Evolutionary conservation across 2,888 invertebrate species (phyloP), one percentile per base, ranked within the genome.

Genomic region (Baronia brevicornis): DNA sequence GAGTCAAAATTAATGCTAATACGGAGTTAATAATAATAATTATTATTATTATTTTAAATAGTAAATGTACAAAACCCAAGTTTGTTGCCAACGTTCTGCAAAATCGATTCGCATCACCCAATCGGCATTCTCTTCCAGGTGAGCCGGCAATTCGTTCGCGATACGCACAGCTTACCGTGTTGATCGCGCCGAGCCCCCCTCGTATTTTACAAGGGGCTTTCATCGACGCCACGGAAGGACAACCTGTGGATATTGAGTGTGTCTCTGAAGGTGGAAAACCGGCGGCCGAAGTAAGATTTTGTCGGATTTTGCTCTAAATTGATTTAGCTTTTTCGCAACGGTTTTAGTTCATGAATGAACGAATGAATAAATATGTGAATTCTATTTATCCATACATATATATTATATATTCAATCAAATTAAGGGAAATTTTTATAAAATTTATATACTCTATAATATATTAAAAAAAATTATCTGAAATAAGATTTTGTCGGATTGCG

Each of bases 251-350:
- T 59, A 84, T 98, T 51, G 95, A 96, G 57, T 98, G 98, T 69
- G 88, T 93, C 25, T 96, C 96, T 39, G 86, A 89, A 48, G 96
- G 93, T 11, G 97, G 97, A 21, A 97, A 96, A 68, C 97, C 97
- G 2, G 92, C 96, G 0, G 95, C 97, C 22, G 95, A 96, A 88
- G 93, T 93, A 42, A 50, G 41, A 28, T 14, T 34, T 18, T 25
- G 4, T 22, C 31, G 13, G 11, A 23, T 23, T 11, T n/a, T n/a
- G n/a, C 22, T 22, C 13, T 8, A 33, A 33, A 33, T 24, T 20
- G 31, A 9, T 32, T 12, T 8, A 12, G 15, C 26, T 14, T 14
- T 1, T 21, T 6, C 13, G 12, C 5, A n/a, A n/a, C n/a, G n/a
- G n/a, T n/a, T n/a, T n/a, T n/a, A n/a, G n/a, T n/a, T n/a, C n/a